Percentiles rank a stretch among this genome's conserved stretches.
Evolutionary conservation across 2,797 vertebrate genomes (phyloP).

Genomic region (Eidolon dupreanum): DNA sequence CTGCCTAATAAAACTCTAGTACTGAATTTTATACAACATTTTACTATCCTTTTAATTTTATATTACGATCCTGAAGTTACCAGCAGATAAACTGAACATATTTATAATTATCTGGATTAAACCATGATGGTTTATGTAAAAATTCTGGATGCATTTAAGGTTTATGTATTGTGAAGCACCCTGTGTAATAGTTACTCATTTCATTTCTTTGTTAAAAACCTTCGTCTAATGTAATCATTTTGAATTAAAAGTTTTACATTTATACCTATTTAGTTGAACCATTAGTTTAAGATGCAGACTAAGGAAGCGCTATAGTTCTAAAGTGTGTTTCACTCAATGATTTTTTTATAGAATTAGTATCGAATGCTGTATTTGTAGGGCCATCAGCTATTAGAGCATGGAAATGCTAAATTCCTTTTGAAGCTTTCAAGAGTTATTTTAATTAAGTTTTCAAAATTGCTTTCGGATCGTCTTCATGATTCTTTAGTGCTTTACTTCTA

Average conservation of each 20-base stretch:
- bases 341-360: slow-evolving; percentile 70
- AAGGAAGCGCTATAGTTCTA: slow-evolving; percentile 55
- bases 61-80: slow-evolving; percentile 58
- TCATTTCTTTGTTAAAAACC: slow-evolving; percentile 50
- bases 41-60: slow-evolving; percentile 69
- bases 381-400: slow-evolving; percentile 71
- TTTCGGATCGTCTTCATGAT: slow-evolving; percentile 84
- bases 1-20: slow-evolving; percentile 69
- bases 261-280: slow-evolving; percentile 66
- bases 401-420: slow-evolving; percentile 84
- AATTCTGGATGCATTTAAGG: slow-evolving; percentile 37
- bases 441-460: slow-evolving; percentile 87
- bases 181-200: not conserved
- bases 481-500: slow-evolving; percentile 87
- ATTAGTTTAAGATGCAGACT: slow-evolving; percentile 70
- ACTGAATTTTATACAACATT: slow-evolving; percentile 66
- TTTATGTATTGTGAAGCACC: slow-evolving; percentile 45
- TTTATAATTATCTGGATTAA: slow-evolving; percentile 64
- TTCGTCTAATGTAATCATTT: slow-evolving; percentile 47
- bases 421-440: slow-evolving; percentile 84
- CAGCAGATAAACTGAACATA: slow-evolving; percentile 63
- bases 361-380: slow-evolving; percentile 72
- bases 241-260: slow-evolving; percentile 58
- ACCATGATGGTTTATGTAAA: slow-evolving; percentile 45
- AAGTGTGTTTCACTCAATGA: not conserved